Evolutionary conservation across 92 coral and sea anemone species (phyloP), one percentile per base, ranked within the genome.

Genomic region (Pocillopora meandrina): DNA sequence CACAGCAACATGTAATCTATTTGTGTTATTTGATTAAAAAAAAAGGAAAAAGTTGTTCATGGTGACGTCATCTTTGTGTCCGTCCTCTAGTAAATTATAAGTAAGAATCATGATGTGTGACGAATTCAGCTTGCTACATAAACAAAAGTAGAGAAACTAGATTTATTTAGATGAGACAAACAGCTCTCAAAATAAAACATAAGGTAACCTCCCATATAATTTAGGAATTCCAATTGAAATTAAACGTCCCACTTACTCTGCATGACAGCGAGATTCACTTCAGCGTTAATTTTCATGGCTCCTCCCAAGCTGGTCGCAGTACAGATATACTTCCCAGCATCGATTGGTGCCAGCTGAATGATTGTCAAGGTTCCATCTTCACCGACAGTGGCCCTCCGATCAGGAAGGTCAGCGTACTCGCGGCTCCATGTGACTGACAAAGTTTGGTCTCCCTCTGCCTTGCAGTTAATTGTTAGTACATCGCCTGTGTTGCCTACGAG

Each of bases 241-340:
- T n/a, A 35, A 0, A 62, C 12, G 42, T 16, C 60, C 14, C 52
- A 78, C 95, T 86, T 64, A 91, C 95, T 88, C 55, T 87, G 72
- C 26, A 91, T 64, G 0, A 91, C 90, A 61, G 73, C 72, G 15
- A 91, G 85, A 42, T 76, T 89, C 49, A 86, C 72, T 31, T 76
- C 82, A 33, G 95, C 88, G 56, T 84, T 84, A 16, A 64, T 78
- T 71, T 70, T 85, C 60, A 88, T 76, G 26, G 87, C 84, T 9
- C 95, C 95, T 33, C 92, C 95, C 65, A 88, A 83, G 65, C 87
- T 89, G 34, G 76, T 77, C 33, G 90, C 85, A 35, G 81, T 85
- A 78, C 95, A 91, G n/a, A 88, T 74, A 76, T 91, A 91, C 66
- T 84, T 86, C 71, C 95, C 95, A 75, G 92, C 84, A 79, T 91